phyloP scores from a whole-genome alignment of 2,888 invertebrate species.

The Monochamus alternatus region DNA sequence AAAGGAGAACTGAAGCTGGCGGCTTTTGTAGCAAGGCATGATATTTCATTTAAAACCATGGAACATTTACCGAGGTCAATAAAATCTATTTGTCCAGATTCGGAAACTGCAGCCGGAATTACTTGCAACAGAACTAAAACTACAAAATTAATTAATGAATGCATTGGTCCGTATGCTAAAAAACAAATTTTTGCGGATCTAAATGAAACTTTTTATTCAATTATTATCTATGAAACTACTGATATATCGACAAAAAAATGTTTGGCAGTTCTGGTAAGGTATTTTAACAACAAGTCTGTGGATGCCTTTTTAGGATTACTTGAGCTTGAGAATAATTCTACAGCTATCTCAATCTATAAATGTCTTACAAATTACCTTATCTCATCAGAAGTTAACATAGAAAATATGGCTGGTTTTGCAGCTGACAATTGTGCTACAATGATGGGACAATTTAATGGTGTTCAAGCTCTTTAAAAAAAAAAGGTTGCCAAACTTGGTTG shows the following conservation, averaged over 20 bases:
- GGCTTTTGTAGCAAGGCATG: too few relatives aligned
- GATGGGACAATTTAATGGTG: conserved; percentile 47
- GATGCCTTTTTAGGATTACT: conserved; percentile 33
- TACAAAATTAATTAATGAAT: conserved; percentile 37
- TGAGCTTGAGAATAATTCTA: conserved; percentile 25
- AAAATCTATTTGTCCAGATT: conserved; percentile 52
- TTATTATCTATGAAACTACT: conserved; percentile 43
- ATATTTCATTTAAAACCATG: conserved; percentile 54
- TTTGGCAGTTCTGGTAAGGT: conserved; percentile 39
- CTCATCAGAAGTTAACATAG: conserved; percentile 31
- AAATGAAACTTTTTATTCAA: conserved; percentile 44
- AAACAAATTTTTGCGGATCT: too few relatives aligned
- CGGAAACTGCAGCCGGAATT: conserved; percentile 52
- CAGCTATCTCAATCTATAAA: conserved; percentile 31
- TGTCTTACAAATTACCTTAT: conserved; percentile 33
- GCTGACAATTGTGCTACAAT: conserved; percentile 44
- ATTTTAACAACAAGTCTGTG: conserved; percentile 40
- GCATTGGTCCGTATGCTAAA: conserved; percentile 15
- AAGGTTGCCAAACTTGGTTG: conserved; percentile 36
- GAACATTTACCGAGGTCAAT: conserved; percentile 55
- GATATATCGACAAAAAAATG: conserved; percentile 47
- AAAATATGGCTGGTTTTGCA: conserved; percentile 46
- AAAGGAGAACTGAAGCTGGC: too few relatives aligned
- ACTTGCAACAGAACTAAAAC: conserved; percentile 53
- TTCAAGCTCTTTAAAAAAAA: conserved; percentile 41